A percentile compares a stretch with the other conserved stretches of the same genome.
phyloP scores from a whole-genome alignment of 2,113 vertebrate genomes.

The Aplodontia rufa region DNA sequence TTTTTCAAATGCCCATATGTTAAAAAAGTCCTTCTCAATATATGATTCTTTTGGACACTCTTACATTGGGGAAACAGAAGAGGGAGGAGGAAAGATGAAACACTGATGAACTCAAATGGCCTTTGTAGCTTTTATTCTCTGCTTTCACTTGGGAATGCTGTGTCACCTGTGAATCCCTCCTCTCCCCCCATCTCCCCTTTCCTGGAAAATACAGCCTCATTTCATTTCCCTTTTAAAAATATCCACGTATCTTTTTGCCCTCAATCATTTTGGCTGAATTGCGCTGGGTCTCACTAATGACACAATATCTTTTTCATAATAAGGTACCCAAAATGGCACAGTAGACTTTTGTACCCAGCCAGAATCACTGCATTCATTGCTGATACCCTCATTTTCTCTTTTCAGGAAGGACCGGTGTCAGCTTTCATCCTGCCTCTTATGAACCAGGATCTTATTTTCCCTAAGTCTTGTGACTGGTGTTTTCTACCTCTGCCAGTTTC shows the following conservation, averaged over 20 bases:
- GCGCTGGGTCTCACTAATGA: background rate
- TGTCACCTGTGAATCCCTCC: background rate
- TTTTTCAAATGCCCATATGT: background rate
- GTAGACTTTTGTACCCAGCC: background rate
- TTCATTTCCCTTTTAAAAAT: constrained; percentile 67
- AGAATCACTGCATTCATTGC: background rate
- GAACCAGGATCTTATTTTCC: background rate
- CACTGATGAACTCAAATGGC: background rate
- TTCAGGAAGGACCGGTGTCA: background rate
- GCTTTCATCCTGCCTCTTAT: background rate
- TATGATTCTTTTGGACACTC: background rate
- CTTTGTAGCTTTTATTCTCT: background rate
- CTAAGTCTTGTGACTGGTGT: background rate
- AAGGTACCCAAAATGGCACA: constrained; percentile 47
- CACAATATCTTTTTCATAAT: constrained; percentile 24
- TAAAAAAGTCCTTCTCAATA: background rate
- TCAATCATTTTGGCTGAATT: background rate
- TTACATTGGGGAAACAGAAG: background rate
- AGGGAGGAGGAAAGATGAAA: background rate
- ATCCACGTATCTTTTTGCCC: constrained; percentile 38
- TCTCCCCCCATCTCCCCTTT: constrained; percentile 50
- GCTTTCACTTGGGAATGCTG: background rate
- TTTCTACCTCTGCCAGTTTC: background rate
- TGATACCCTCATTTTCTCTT: background rate
- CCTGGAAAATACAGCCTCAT: constrained; percentile 23